These are phyloP conservation scores for Coleophora flavipennella DNA, from an alignment of 2,888 invertebrate species.

Conservation along the genomic window DNA sequence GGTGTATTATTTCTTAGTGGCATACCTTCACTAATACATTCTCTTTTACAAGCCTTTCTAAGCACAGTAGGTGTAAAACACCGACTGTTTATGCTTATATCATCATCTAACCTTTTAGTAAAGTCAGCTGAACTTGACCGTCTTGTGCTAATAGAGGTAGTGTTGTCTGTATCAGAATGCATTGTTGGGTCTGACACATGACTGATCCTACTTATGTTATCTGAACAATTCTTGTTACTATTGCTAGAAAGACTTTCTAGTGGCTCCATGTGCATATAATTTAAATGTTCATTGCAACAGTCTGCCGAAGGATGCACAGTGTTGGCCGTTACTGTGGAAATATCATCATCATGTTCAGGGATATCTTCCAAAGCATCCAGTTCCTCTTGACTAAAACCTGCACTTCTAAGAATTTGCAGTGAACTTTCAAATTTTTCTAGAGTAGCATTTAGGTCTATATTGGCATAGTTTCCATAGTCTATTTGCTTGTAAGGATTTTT, in stretches of 20 bases:
- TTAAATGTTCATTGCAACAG: constrained; percentile 49
- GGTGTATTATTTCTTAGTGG: constrained; percentile 24
- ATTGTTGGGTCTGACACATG: constrained; percentile 63
- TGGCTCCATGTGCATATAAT: constrained; percentile 59
- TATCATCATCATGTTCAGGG: constrained; percentile 58
- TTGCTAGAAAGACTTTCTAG: constrained; percentile 49
- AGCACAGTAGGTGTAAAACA: constrained; percentile 61
- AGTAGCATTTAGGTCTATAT: constrained; percentile 83
- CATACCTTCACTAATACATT: constrained; percentile 48
- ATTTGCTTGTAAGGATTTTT: constrained; percentile 38
- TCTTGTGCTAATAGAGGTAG: constrained; percentile 44
- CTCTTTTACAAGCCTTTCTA: constrained; percentile 47
- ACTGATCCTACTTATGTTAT: constrained; percentile 70
- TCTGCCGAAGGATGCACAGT: constrained; percentile 49
- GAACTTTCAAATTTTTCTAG: constrained; percentile 86
- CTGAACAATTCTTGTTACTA: constrained; percentile 57
- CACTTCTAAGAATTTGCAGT: constrained; percentile 75
- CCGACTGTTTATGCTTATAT: constrained; percentile 41
- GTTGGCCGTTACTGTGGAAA: constrained; percentile 53
- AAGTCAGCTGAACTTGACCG: constrained; percentile 77
- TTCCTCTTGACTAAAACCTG: constrained; percentile 73
- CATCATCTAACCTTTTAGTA: constrained; percentile 70
- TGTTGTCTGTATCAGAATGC: constrained; percentile 54
- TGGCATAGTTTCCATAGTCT: constrained; percentile 76
- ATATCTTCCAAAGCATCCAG: constrained; percentile 63